phyloP scores from a whole-genome alignment of 1,140 invertebrate species.

The Uloborus diversus region DNA sequence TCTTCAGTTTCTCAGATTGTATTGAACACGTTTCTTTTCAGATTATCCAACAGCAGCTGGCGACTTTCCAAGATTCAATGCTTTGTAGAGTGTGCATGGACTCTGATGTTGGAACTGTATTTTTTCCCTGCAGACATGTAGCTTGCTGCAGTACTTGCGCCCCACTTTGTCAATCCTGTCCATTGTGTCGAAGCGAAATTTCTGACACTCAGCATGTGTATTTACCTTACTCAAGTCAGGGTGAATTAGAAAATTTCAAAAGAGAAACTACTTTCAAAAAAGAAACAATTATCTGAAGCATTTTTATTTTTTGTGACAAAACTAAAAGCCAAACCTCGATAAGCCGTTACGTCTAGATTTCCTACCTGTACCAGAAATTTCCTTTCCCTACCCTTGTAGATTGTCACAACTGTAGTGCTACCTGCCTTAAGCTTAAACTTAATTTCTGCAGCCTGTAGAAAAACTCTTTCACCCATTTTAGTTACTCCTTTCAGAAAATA shows the following conservation, averaged over 20 bases:
- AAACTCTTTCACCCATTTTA: too few species aligned
- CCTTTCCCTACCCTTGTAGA: too few species aligned
- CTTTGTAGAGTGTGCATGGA: conserved; percentile 87
- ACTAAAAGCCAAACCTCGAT: too few species aligned
- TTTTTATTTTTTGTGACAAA: too few species aligned
- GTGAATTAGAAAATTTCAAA: background rate
- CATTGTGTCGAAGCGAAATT: conserved; percentile 78
- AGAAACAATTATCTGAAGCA: too few species aligned
- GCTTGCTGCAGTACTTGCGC: conserved; percentile 79
- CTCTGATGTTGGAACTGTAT: conserved; percentile 78
- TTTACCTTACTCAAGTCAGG: conserved; percentile 66
- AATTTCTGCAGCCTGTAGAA: too few species aligned
- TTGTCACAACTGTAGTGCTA: too few species aligned
- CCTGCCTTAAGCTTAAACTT: too few species aligned
- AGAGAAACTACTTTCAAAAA: conserved; percentile 3
- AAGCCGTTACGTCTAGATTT: too few species aligned
- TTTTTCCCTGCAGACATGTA: conserved; percentile 84
- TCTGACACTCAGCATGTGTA: conserved; percentile 77
- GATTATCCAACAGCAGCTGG: conserved; percentile 67
- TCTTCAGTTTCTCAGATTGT: too few species aligned
- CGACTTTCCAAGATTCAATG: conserved; percentile 75
- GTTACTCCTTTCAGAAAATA: too few species aligned
- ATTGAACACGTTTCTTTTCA: conserved; percentile 46
- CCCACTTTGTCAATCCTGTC: conserved; percentile 76
- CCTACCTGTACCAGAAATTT: too few species aligned